Conservation (phyloP, 1,140 invertebrate species). For the Penaeus indicus region DNA sequence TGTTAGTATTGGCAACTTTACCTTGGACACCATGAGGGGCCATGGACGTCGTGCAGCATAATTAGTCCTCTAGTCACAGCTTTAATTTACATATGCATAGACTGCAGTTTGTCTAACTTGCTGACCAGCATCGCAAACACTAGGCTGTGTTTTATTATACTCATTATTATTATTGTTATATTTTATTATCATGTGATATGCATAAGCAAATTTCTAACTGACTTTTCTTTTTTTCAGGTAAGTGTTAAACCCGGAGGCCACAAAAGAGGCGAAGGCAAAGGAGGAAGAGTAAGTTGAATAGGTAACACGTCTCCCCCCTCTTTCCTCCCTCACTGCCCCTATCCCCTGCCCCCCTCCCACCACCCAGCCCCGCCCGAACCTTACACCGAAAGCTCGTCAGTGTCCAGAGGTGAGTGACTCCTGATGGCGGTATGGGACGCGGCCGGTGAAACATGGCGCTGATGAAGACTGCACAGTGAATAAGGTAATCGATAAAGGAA, state of each 20-base stretch:
- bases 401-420: conserved; percentile 47
- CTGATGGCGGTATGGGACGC: conserved; percentile 32
- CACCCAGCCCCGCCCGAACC: not conserved
- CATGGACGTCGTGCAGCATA: conserved; percentile 7
- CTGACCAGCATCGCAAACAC: conserved; percentile 10
- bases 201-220: not conserved
- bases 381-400: no score
- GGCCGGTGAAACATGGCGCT: conserved; percentile 29
- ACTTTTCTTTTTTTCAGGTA: conserved; percentile 38
- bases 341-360: not conserved
- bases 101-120: conserved; percentile 34
- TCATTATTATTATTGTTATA: not conserved
- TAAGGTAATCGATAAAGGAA: conserved; percentile 63
- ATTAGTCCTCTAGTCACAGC: conserved; percentile 37
- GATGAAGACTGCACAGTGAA: conserved; percentile 61
- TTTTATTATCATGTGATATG: not conserved
- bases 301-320: no score
- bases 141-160: not conserved
- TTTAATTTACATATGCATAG: conserved; percentile 35
- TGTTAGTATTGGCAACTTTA: not conserved
- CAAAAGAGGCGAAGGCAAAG: not conserved
- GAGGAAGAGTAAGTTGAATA: not conserved
- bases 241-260: not conserved
- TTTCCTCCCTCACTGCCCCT: conserved; percentile 4
- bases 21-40: not conserved